Percentiles rank a stretch among this genome's conserved stretches.
Evolutionary conservation across 2,113 vertebrate species (phyloP).

Genomic region (Empidonax alnorum): DNA sequence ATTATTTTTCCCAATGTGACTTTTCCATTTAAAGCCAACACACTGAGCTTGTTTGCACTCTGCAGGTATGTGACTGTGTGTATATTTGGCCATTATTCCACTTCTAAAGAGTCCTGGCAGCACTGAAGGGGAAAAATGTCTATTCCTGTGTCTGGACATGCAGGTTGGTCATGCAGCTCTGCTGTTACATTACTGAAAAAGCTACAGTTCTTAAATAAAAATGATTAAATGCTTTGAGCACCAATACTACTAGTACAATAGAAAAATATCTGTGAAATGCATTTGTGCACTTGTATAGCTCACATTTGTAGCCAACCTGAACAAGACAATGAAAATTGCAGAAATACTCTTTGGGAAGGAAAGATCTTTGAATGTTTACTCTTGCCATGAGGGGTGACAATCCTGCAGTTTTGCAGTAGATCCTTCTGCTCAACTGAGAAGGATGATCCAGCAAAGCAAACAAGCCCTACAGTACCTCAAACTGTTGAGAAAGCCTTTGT

Average conservation of each 20-base stretch:
- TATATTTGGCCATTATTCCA: background rate
- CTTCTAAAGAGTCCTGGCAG: background rate
- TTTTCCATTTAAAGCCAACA: background rate
- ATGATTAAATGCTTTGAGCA: constrained; percentile 6
- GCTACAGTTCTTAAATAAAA: constrained; percentile 38
- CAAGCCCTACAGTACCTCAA: background rate
- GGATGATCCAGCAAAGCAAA: constrained; percentile 9
- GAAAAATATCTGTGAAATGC: background rate
- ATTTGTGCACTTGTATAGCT: background rate
- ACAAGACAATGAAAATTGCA: background rate
- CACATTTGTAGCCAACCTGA: background rate
- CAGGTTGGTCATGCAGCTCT: background rate
- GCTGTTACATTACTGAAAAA: background rate
- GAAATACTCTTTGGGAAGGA: background rate
- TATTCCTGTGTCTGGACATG: background rate
- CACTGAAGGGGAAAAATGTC: background rate
- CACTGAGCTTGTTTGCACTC: background rate
- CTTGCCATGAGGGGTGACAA: background rate
- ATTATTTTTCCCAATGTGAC: background rate
- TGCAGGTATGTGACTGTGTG: background rate
- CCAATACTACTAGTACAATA: background rate
- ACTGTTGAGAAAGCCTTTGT: background rate
- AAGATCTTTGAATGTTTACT: background rate
- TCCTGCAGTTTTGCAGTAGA: background rate
- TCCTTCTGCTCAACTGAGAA: background rate